Evolutionary conservation across 2,113 vertebrate genomes (phyloP).

Genomic region (Ranitomeya variabilis): DNA sequence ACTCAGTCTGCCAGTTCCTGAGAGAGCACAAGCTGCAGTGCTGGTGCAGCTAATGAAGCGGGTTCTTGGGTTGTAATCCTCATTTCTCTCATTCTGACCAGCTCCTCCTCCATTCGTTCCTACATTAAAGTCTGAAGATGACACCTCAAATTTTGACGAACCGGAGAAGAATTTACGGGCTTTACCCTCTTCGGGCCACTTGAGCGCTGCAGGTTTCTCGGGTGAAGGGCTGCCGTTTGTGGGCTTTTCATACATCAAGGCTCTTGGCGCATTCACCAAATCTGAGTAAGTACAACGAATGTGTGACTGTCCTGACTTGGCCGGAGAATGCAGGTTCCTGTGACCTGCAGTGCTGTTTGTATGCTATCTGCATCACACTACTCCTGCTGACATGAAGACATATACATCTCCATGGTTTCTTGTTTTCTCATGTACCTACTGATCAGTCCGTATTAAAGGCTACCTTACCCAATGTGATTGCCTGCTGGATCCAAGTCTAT

Average conservation of each 20-base stretch:
- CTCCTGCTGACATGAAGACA: conserved; percentile 54
- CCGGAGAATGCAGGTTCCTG: conserved; percentile 40
- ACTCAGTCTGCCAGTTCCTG: conserved; percentile 84
- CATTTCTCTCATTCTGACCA: conserved; percentile 78
- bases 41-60: conserved; percentile 71
- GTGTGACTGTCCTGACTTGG: conserved; percentile 45
- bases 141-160: conserved; percentile 90
- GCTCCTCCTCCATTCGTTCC: conserved; percentile 91
- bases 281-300: conserved; percentile 83
- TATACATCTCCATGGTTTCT: conserved; percentile 34
- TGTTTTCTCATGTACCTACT: neutral
- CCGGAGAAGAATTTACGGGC: conserved; percentile 84
- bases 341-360: conserved; percentile 48
- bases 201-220: conserved; percentile 81
- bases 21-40: conserved; percentile 86
- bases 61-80: conserved; percentile 69
- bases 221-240: conserved; percentile 84
- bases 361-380: conserved; percentile 53
- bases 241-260: conserved; percentile 85
- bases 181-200: conserved; percentile 85
- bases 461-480: neutral
- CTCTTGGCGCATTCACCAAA: conserved; percentile 75
- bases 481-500: neutral
- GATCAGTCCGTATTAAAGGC: neutral
- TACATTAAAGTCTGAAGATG: conserved; percentile 90